Evolutionary conservation across 1,140 invertebrate species (phyloP).

Genomic region (Coboldia fuscipes): DNA sequence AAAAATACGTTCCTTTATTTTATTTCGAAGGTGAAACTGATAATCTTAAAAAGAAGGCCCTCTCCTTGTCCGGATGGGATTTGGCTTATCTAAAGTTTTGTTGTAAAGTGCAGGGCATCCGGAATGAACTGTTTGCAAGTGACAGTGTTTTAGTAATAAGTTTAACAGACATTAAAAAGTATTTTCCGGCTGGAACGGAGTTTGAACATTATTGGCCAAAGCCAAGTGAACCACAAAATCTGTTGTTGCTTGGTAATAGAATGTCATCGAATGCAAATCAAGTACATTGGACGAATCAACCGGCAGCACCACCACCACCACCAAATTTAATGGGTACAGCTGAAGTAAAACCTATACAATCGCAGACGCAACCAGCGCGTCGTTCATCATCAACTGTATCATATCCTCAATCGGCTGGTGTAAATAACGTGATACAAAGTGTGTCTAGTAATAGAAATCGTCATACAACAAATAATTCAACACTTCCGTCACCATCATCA

Average conservation of each 20-base stretch:
- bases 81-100: constrained; percentile 82
- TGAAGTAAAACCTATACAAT: neutral
- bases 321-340: constrained; percentile 11
- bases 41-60: constrained; percentile 64
- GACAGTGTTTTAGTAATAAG: constrained; percentile 75
- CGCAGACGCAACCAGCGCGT: neutral
- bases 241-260: constrained; percentile 40
- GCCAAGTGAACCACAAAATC: constrained; percentile 59
- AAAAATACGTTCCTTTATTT: constrained; percentile 82
- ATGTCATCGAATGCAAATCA: constrained; percentile 29
- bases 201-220: constrained; percentile 85
- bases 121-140: constrained; percentile 74
- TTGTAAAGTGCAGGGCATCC: constrained; percentile 80
- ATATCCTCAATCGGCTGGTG: neutral
- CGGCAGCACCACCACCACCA: constrained; percentile 20
- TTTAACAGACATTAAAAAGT: constrained; percentile 71
- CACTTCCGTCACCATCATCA: too few species aligned
- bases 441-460: too few species aligned
- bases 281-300: constrained; percentile 38
- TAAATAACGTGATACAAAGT: too few species aligned
- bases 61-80: constrained; percentile 74
- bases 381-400: neutral
- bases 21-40: constrained; percentile 86
- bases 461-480: too few species aligned
- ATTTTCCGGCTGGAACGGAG: constrained; percentile 67